Percentiles rank a stretch among this genome's conserved stretches.
phyloP scores from a whole-genome alignment of 2,113 vertebrate genomes.

The Haemorhous mexicanus region DNA sequence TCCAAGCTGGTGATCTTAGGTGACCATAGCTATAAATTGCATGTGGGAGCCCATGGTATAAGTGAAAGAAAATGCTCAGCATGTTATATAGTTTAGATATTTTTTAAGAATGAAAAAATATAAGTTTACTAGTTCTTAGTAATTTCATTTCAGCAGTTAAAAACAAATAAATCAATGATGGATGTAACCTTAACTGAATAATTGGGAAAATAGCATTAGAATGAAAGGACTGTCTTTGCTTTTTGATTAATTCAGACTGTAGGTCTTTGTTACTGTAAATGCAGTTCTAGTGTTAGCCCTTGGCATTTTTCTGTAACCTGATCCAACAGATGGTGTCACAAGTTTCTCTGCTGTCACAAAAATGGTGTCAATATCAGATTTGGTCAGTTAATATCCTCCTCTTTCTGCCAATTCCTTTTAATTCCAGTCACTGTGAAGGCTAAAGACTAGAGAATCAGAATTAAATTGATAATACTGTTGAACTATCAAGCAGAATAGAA shows the following conservation, averaged over 20 bases:
- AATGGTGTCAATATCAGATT: conserved; percentile 48
- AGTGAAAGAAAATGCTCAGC: neutral
- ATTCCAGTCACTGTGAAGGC: conserved; percentile 7
- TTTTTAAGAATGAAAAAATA: neutral
- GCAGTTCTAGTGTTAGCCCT: conserved; percentile 21
- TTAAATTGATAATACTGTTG: neutral
- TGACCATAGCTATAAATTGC: neutral
- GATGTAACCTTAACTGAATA: neutral
- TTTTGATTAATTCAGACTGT: conserved; percentile 10
- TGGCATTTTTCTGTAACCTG: conserved; percentile 44
- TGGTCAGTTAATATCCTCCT: conserved; percentile 14
- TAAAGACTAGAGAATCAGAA: neutral
- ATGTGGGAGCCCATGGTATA: neutral
- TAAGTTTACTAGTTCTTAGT: neutral
- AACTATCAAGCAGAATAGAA: neutral
- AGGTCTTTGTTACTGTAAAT: conserved; percentile 32
- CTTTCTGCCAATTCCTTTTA: conserved; percentile 31
- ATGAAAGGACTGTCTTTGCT: neutral
- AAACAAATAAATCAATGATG: neutral
- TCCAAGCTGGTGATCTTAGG: neutral
- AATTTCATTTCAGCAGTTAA: neutral
- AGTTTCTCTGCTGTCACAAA: conserved; percentile 39
- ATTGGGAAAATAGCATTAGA: neutral
- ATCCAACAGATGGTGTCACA: conserved; percentile 24
- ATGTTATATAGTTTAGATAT: neutral